These are phyloP conservation scores for Xestoiulus laeticollis DNA, from an alignment of 2,888 invertebrate species.

Conservation along the genomic window DNA sequence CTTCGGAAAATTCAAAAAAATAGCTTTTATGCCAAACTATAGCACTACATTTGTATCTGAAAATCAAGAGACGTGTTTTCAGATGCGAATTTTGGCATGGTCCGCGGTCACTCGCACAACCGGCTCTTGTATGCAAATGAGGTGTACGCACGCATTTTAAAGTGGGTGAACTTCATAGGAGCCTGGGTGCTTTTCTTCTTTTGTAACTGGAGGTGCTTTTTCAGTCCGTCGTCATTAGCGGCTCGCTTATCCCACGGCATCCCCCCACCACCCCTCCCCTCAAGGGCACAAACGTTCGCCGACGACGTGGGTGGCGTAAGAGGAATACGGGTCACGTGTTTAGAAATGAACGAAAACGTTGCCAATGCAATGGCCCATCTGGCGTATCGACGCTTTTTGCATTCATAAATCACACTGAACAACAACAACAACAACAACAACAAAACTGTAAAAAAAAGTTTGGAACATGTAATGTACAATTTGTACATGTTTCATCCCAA, in stretches of 20 bases:
- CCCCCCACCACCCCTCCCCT: slow-evolving; percentile 7
- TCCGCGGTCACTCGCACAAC: neutral
- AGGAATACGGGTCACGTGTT: neutral
- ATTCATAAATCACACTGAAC: too few species aligned
- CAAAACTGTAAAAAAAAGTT: too few species aligned
- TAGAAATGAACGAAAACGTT: neutral
- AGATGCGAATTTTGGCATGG: neutral
- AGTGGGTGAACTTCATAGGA: neutral
- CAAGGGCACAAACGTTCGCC: slow-evolving; percentile 28
- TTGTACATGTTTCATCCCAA: too few species aligned
- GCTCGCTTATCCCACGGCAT: slow-evolving; percentile 25
- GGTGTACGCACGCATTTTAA: neutral
- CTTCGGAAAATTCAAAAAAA: neutral
- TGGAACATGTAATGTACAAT: too few species aligned
- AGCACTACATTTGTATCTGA: too few species aligned
- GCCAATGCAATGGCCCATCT: neutral
- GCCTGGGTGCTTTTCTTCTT: neutral
- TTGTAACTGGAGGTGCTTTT: slow-evolving; percentile 33
- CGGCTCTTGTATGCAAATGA: neutral
- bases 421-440: too few species aligned
- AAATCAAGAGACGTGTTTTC: too few species aligned
- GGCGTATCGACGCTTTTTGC: neutral
- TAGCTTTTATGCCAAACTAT: too few species aligned
- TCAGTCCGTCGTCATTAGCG: slow-evolving; percentile 13
- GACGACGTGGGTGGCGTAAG: neutral